These are phyloP conservation scores for Acrobasis suavella DNA, from an alignment of 2,888 invertebrate species.

Conservation along the genomic window DNA sequence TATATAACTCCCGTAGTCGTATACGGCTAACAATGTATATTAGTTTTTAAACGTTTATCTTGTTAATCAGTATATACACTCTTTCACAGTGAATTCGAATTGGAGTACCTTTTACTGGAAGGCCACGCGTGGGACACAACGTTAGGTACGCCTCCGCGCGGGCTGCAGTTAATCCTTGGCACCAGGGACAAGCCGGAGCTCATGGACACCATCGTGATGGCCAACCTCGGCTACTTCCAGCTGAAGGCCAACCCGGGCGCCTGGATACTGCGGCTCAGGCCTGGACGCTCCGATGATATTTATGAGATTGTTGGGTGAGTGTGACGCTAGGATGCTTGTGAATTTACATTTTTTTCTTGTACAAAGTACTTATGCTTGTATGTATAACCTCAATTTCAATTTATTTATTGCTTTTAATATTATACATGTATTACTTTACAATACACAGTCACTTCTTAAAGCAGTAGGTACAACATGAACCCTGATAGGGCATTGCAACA, in stretches of 20 bases:
- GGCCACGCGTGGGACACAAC: slow-evolving; percentile 97
- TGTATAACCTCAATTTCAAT: neutral
- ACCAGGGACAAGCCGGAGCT: slow-evolving; percentile 88
- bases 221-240: slow-evolving; percentile 98
- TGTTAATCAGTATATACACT: no score
- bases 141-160: slow-evolving; percentile 96
- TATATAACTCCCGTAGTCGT: no score
- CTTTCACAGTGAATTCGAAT: slow-evolving; percentile 92
- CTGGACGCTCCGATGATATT: slow-evolving; percentile 96
- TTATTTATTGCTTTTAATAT: no score
- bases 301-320: slow-evolving; percentile 92
- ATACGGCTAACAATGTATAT: no score
- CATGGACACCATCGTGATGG: slow-evolving; percentile 99
- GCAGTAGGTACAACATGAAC: no score
- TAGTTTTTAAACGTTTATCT: no score
- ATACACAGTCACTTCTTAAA: no score
- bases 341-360: neutral
- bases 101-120: slow-evolving; percentile 96
- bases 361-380: no score
- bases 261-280: slow-evolving; percentile 94
- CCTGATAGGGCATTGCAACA: no score
- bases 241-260: slow-evolving; percentile 98
- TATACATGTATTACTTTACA: no score
- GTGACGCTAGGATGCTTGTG: slow-evolving; percentile 20
- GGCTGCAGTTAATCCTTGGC: slow-evolving; percentile 97